Evolutionary conservation across 1,140 invertebrate genomes (phyloP).

Genomic region (Danaus plexippus): DNA sequence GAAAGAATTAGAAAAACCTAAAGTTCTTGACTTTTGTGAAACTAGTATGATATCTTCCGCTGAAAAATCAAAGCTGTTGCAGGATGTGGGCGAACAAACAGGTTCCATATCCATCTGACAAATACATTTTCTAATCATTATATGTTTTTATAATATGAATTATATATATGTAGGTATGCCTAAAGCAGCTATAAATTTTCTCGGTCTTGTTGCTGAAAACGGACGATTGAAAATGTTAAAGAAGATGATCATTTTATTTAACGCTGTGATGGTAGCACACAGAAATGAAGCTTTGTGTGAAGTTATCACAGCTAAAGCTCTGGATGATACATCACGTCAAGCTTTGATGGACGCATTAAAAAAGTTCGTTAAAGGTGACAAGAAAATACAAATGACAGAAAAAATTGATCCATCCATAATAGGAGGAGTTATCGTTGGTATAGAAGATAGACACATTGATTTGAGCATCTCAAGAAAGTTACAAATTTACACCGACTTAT

Average conservation of each 20-base stretch:
- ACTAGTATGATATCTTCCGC: conserved; percentile 52
- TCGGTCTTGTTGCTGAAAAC: conserved; percentile 53
- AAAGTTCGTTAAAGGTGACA: conserved; percentile 41
- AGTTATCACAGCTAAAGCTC: conserved; percentile 54
- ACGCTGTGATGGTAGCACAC: conserved; percentile 50
- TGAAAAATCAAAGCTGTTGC: conserved; percentile 41
- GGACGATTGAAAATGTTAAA: conserved; percentile 41
- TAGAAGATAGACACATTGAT: conserved; percentile 58
- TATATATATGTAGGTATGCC: conserved; percentile 40
- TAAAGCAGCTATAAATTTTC: conserved; percentile 41
- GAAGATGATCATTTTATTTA: conserved; percentile 47
- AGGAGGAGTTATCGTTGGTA: conserved; percentile 51
- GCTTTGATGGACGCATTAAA: conserved; percentile 39
- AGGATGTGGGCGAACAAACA: conserved; percentile 32
- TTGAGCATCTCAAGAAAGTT: conserved; percentile 51
- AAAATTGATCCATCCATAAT: conserved; percentile 51
- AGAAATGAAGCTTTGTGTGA: conserved; percentile 56
- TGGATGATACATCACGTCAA: conserved; percentile 32
- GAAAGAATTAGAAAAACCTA: conserved; percentile 77
- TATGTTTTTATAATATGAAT: background rate
- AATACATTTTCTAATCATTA: conserved; percentile 8
- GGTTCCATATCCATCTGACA: conserved; percentile 19
- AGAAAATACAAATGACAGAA: conserved; percentile 50
- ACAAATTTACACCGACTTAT: conserved; percentile 50
- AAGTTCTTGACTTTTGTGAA: conserved; percentile 83